Percentiles rank a stretch among this genome's conserved stretches.
Evolutionary conservation across 2,888 invertebrate genomes (phyloP).

Genomic region (Troilus luridus): DNA sequence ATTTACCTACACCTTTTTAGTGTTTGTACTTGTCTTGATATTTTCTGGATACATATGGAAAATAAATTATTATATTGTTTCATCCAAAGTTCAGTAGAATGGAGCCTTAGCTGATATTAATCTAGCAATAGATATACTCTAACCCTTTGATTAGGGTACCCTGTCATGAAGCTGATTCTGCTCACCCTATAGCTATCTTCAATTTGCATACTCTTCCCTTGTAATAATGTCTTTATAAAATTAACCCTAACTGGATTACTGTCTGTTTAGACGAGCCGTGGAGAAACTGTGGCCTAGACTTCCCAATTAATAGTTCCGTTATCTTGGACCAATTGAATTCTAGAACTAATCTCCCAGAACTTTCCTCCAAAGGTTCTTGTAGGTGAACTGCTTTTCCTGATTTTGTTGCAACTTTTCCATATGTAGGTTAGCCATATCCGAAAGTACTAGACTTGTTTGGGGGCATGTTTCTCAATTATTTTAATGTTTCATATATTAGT

Average conservation of each 20-base stretch:
- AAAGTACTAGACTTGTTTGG: not conserved
- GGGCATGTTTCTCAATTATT: not conserved
- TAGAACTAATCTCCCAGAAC: conserved; percentile 17
- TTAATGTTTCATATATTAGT: too few relatives aligned
- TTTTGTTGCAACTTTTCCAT: not conserved
- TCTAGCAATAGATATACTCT: not conserved
- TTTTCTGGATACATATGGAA: too few relatives aligned
- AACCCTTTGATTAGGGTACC: not conserved
- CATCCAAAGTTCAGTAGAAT: too few relatives aligned
- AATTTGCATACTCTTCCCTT: not conserved
- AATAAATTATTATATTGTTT: too few relatives aligned
- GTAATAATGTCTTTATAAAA: not conserved
- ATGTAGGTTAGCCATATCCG: not conserved
- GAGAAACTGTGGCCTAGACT: conserved; percentile 3
- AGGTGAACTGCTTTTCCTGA: not conserved
- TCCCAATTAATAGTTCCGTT: conserved; percentile 34
- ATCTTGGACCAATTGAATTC: not conserved
- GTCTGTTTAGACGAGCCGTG: not conserved
- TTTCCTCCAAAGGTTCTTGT: not conserved
- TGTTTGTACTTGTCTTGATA: too few relatives aligned
- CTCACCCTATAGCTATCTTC: not conserved
- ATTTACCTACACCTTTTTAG: too few relatives aligned
- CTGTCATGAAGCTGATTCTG: not conserved
- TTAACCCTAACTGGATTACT: conserved; percentile 11
- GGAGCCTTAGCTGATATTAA: too few relatives aligned